Base-by-base conservation (phyloP, 2,888 invertebrate genomes). In the Archips xylosteana region DNA sequence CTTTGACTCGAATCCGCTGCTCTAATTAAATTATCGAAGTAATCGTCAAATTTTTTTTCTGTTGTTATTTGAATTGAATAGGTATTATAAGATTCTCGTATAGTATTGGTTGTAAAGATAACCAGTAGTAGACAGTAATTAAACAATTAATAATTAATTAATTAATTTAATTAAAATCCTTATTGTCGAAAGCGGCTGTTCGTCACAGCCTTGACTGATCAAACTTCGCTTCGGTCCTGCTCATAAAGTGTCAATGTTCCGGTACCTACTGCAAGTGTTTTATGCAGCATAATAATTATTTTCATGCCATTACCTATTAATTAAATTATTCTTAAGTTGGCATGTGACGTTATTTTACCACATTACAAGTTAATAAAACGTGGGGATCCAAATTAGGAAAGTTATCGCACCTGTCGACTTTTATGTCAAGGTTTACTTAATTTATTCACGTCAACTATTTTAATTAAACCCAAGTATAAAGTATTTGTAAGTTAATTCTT, bases 191-290 rank as follows among this genome's bases (percentile, higher is more conserved):
- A 68, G 57, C 63, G 57, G 47, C 73, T 23, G 63, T 57, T 83
- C 76, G 83, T 82, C 79, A 77, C 75, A 79, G 79, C 88, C 88
- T 87, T 87, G 86, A 78, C 80, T 84, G 81, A 81, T 83, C 84
- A 82, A 79, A 81, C 81, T 82, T 79, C 79, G 78, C 81, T 82
- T 79, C 79, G 78, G 72, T 77, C 73, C 78, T 75, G 59, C 76
- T 80, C 78, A 81, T 82, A 84, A 85, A 83, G 84, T 79, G 76
- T 80, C 64, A 81, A 83, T 87, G 87, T 85, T 84, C 82, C 78
- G 82, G 80, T 49, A 45, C 6, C 9, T 85, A 81, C 82, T 83
- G 82, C 82, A 81, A 84, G 79, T 84, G 65, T 59, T 71, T 71
- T 71, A 59, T 34, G 34, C 60, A 15, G 66, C 13, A 23, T 9